Base-by-base conservation (phyloP, 2,113 vertebrate species). In the Pardalotus punctatus region DNA sequence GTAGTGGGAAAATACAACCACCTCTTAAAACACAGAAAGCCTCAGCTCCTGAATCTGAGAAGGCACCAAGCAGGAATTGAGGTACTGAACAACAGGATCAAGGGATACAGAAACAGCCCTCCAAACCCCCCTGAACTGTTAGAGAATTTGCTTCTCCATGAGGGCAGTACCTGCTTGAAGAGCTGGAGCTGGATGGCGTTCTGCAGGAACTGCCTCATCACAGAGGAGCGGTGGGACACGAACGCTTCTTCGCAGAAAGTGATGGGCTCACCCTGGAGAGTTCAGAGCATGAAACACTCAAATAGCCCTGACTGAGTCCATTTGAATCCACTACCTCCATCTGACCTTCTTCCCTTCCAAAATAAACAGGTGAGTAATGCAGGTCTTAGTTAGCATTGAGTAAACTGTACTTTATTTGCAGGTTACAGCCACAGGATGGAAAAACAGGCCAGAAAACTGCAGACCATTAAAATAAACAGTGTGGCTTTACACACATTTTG, bases 151-250 rank as follows among this genome's bases (percentile, higher is more conserved):
- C 42, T 45, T 58, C n/a, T 33, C 33, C 60, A 11, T 2, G 31
- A 73, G 8, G 72, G 7, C 67, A 24, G 73, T 97, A 98, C 99
- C 98, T 99, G 99, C 97, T 99, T 99, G 96, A 99, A 99, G 90
- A 99, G 98, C 97, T 99, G 99, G 15, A 99, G 98, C 95, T 99
- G 99, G 48, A 99, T 99, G 88, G 99, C 99, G 2, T 99, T 99
- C 97, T 99, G 99, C 15, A 99, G 98, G 94, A 99, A 99, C 92
- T 99, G 99, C 91, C 98, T 98, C 99, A 99, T 99, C 93, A 99
- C 98, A 90, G 98, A 98, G 1, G 99, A 99, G 15, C 99, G 99
- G 96, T 99, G 99, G 35, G 98, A 99, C 72, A 99, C 97, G 12
- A 99, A 99, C 1, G 97, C 96, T 56, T 99, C 99, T 85, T 99